A percentile compares a stretch with the other conserved stretches of the same genome.
Conservation (phyloP, 2,113 vertebrate genomes). For the Pterocles orientalis region DNA sequence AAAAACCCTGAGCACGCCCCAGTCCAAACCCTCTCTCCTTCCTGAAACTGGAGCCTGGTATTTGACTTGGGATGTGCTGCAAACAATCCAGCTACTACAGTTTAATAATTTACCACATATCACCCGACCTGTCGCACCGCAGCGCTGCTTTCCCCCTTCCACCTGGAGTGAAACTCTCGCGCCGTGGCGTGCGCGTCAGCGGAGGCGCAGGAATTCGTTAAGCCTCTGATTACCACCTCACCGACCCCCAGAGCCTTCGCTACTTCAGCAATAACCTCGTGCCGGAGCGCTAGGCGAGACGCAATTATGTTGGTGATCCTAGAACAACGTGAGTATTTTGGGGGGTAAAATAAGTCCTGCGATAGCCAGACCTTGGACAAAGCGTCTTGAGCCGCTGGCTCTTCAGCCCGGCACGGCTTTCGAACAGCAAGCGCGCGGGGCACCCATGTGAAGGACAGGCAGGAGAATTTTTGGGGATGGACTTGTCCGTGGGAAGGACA, state of each 20-base stretch:
- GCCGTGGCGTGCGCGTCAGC: not conserved
- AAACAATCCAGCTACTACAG: not conserved
- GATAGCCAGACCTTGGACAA: not conserved
- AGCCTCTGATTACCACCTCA: not conserved
- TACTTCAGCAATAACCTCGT: not conserved
- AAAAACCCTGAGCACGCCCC: not conserved
- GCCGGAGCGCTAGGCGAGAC: not conserved
- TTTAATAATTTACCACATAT: not conserved
- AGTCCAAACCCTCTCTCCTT: not conserved
- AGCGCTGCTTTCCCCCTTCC: not conserved
- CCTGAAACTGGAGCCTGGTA: not conserved
- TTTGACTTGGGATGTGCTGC: not conserved
- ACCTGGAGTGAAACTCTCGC: not conserved
- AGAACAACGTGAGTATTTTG: not conserved
- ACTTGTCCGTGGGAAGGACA: rapidly evolving
- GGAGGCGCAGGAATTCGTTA: not conserved
- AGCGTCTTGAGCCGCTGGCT: not conserved
- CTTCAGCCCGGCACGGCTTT: not conserved
- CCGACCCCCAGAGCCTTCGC: not conserved
- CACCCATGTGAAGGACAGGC: too few relatives aligned
- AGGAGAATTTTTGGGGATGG: not conserved
- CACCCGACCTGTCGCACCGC: not conserved
- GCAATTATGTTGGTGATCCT: not conserved
- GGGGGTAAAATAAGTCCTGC: not conserved
- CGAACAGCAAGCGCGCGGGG: not conserved